Conservation (phyloP, 1,140 invertebrate species). For the Doryteuthis pealeii region DNA sequence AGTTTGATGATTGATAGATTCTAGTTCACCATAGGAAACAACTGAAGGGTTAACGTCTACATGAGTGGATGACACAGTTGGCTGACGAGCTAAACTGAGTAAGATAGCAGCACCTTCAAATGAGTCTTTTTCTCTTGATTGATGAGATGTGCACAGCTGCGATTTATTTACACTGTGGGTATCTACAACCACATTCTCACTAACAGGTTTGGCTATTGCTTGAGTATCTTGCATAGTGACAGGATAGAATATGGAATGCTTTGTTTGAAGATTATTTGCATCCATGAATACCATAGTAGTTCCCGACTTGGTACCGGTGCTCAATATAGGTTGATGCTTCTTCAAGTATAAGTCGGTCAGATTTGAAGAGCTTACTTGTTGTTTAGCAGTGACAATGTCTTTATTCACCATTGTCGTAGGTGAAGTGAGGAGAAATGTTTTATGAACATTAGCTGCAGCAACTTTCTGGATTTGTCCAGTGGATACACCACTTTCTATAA, state of each 20-base stretch:
- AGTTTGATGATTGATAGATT: background rate
- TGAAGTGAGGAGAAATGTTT: background rate
- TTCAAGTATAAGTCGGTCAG: background rate
- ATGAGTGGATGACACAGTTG: background rate
- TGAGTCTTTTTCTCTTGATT: background rate
- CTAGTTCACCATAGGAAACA: background rate
- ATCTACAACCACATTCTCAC: background rate
- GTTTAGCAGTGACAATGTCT: background rate
- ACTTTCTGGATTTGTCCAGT: too few relatives aligned
- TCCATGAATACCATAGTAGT: background rate
- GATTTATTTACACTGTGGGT: background rate
- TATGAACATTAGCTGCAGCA: background rate
- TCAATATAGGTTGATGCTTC: background rate
- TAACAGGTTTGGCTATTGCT: background rate
- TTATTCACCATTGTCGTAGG: background rate
- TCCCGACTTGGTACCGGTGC: background rate
- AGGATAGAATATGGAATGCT: background rate
- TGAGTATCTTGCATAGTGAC: background rate
- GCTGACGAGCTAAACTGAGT: constrained; percentile 9
- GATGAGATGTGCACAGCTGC: background rate
- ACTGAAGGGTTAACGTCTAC: background rate
- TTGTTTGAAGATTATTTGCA: background rate
- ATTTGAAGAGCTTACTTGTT: background rate
- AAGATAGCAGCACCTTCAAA: constrained; percentile 3
- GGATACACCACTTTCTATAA: background rate